Evolutionary conservation across 2,113 vertebrate species (phyloP), one percentile per base, ranked within the genome.

Genomic region (Haliaeetus leucogaster): DNA sequence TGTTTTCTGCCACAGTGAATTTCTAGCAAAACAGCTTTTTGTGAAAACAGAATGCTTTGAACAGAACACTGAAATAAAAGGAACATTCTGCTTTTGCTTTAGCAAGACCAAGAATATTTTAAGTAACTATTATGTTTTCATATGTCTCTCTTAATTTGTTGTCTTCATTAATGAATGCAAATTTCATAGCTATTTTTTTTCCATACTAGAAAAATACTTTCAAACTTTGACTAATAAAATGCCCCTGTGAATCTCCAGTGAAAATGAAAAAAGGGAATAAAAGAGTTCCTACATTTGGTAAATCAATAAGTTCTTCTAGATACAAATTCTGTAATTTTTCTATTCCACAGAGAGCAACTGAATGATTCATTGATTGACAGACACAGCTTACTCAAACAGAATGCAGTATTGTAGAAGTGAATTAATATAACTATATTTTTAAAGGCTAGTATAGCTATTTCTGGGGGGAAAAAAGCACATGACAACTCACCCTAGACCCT

Each of bases 1-100:
- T 89, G 56, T 96, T 95, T 94, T 94, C 93, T 91, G 77, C 91
- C 77, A 95, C 77, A 93, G 20, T 36, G 70, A 78, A 63, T 87
- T 94, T 84, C 43, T 52, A 89, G 38, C 73, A 82, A 55, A 91
- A 79, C 38, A 92, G 53, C 5, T 79, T 81, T 82, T 62, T 38
- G n/a, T 70, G 55, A 86, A 86, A 95, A 86, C 15, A 40, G 55
- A 92, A 78, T 84, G 55, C 23, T 89, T 89, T 71, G 13, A 74
- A 81, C 42, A 91, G 32, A 71, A 79, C 43, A 93, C 1, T 74
- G 50, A 91, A 95, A 87, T 63, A 82, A 91, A 84, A 78, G 42
- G 4, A 78, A 59, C 17, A 68, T 56, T 18, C 18, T 80, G 26
- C 3, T 85, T 89, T 48, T 86, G 47, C 70, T 80, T 61, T 79